Conservation (phyloP, 2,797 vertebrate species). For the Phalanger gymnotis region DNA sequence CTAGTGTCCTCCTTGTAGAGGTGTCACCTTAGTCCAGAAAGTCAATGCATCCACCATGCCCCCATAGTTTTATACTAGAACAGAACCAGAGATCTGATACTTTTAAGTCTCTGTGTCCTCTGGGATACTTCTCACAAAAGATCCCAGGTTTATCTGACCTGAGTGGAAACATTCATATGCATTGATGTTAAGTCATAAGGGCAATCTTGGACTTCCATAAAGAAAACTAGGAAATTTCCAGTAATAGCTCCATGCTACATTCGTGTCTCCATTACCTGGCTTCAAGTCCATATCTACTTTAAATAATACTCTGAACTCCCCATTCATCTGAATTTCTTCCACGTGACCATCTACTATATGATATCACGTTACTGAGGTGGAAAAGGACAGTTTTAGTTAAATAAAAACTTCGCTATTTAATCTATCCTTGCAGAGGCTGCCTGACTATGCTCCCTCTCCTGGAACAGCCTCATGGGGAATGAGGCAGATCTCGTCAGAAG, state of each 20-base stretch:
- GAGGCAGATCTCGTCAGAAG: background rate
- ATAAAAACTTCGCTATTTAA: background rate
- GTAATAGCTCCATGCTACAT: background rate
- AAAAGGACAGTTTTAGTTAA: background rate
- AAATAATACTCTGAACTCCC: background rate
- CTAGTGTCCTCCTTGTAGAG: background rate
- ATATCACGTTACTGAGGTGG: background rate
- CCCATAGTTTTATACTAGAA: background rate
- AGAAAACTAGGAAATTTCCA: background rate
- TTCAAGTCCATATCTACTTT: background rate
- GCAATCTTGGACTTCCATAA: background rate
- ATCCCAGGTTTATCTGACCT: background rate
- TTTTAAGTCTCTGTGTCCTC: background rate
- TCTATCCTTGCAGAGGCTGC: background rate
- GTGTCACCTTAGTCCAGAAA: background rate
- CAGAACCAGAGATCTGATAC: background rate
- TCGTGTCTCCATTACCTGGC: background rate
- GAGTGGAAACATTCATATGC: background rate
- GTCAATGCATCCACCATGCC: background rate
- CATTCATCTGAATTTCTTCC: background rate
- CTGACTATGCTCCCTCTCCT: background rate
- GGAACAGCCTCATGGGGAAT: background rate
- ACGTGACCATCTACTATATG: background rate
- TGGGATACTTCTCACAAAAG: background rate
- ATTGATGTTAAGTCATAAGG: background rate